phyloP scores from a whole-genome alignment of 2,113 vertebrate species.

The Tamias sibiricus region DNA sequence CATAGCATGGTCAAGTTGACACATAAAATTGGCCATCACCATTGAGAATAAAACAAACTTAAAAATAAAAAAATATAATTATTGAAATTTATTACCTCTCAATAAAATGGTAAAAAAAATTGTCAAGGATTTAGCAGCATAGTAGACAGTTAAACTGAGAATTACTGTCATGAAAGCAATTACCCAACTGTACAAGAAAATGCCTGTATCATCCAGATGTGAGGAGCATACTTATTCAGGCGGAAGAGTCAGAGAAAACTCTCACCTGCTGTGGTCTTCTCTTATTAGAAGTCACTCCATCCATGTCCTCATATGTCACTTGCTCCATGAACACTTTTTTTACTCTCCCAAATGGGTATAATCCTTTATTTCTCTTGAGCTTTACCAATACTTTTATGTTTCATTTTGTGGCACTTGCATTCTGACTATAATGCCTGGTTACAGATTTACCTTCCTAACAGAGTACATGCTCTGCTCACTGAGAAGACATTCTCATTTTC shows the following conservation, averaged over 20 bases:
- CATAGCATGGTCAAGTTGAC: background rate
- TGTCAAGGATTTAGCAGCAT: background rate
- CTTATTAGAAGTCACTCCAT: background rate
- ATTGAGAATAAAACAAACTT: background rate
- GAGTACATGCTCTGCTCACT: background rate
- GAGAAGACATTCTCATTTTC: background rate
- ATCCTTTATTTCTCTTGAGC: background rate
- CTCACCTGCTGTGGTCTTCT: background rate
- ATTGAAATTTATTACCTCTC: background rate
- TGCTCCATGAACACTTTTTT: background rate
- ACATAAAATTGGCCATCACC: background rate
- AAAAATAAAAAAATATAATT: background rate
- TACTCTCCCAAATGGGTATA: background rate
- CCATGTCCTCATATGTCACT: background rate
- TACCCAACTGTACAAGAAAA: background rate
- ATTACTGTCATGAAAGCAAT: background rate
- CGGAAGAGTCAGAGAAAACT: background rate
- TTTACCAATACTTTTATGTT: background rate
- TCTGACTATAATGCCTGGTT: conserved; percentile 8
- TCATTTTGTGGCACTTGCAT: background rate
- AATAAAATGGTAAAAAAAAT: background rate
- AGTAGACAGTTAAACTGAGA: background rate
- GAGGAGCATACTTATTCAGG: background rate
- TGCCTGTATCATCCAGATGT: background rate
- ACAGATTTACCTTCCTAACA: background rate